Evolutionary conservation across 2,113 vertebrate species (phyloP).

Genomic region (Collichthys lucidus): DNA sequence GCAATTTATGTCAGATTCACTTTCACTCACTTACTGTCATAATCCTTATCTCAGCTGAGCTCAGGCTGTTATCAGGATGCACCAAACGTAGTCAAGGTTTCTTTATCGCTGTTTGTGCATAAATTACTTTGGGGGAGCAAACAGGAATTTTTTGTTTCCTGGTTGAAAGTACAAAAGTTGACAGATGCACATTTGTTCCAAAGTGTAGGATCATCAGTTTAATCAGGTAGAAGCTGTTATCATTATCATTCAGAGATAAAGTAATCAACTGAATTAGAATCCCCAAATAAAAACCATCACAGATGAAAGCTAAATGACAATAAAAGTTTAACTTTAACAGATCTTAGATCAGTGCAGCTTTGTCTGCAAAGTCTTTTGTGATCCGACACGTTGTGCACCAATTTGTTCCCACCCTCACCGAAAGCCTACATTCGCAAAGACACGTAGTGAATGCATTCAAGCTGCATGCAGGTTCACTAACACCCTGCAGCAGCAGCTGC

Average conservation of each 20-base stretch:
- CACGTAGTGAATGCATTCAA: not conserved
- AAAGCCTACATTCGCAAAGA: not conserved
- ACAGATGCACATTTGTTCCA: not conserved
- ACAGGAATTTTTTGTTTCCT: not conserved
- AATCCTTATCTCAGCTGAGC: not conserved
- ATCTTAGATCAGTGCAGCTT: not conserved
- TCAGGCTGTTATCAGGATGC: too few species aligned
- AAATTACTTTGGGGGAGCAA: not conserved
- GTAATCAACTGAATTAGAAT: too few species aligned
- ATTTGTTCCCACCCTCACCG: not conserved
- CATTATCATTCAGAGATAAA: too few species aligned
- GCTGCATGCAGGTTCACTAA: constrained; percentile 18
- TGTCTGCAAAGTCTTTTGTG: not conserved
- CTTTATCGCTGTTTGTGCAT: not conserved
- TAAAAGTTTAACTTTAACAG: too few species aligned
- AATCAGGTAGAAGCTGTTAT: too few species aligned
- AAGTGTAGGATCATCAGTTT: too few species aligned
- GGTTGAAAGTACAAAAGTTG: not conserved
- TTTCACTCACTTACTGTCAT: not conserved
- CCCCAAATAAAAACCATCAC: too few species aligned
- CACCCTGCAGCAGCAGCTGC: constrained; percentile 24
- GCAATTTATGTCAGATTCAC: not conserved
- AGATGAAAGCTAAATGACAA: not conserved
- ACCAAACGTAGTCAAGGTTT: constrained; percentile 3
- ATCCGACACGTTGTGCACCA: not conserved